Conservation (phyloP, 2,797 vertebrate genomes). For the Halcyon leucocephala region DNA sequence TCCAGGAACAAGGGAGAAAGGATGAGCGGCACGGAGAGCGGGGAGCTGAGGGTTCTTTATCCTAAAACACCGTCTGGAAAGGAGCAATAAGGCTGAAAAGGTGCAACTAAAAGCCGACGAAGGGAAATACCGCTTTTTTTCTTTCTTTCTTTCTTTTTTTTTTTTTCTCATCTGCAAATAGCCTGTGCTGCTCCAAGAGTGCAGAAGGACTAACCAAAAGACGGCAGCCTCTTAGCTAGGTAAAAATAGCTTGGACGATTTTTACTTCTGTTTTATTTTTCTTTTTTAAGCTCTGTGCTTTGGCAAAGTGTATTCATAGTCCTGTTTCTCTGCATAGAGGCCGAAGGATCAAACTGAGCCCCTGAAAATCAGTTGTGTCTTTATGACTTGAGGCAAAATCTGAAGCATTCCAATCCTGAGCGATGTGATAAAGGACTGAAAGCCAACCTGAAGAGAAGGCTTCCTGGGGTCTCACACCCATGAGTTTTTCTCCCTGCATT, state of each 20-base stretch:
- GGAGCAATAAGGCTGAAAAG: rapidly evolving
- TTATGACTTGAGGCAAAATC: neutral
- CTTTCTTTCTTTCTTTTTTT: no score
- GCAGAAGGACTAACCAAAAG: neutral
- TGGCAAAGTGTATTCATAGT: neutral
- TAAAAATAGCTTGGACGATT: neutral
- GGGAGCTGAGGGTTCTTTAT: neutral
- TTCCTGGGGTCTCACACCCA: neutral
- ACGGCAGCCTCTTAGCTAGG: rapidly evolving
- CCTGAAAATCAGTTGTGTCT: neutral
- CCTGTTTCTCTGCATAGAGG: neutral
- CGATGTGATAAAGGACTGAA: neutral
- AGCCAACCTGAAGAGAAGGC: rapidly evolving
- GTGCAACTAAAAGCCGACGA: neutral
- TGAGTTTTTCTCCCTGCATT: neutral
- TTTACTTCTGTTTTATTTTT: neutral
- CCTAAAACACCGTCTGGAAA: rapidly evolving
- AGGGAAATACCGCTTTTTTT: neutral
- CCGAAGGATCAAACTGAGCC: rapidly evolving
- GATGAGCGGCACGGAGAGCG: neutral
- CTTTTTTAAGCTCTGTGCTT: neutral
- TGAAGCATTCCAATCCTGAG: neutral
- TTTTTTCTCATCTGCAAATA: neutral
- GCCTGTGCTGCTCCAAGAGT: neutral
- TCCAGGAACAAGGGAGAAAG: neutral